Percentiles rank a stretch among this genome's conserved stretches.
phyloP scores from a whole-genome alignment of 2,888 invertebrate species.

The Neocrepidodera transversa region DNA sequence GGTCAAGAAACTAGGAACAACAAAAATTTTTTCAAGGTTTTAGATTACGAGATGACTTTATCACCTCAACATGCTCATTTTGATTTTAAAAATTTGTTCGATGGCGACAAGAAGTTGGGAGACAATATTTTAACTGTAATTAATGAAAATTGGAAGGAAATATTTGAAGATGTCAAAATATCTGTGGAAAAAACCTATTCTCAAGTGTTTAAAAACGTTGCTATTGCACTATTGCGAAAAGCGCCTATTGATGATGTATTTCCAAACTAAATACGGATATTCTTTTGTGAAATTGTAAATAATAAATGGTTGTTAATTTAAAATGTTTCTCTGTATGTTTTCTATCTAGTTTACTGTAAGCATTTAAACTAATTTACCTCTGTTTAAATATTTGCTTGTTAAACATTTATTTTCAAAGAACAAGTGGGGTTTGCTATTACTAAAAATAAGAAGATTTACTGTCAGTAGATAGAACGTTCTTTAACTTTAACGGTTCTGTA shows the following conservation, averaged over 20 bases:
- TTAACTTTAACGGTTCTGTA: too few species aligned
- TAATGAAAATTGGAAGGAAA: slow-evolving; percentile 44
- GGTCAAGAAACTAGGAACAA: slow-evolving; percentile 27
- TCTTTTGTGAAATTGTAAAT: too few species aligned
- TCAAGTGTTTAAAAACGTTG: slow-evolving; percentile 14
- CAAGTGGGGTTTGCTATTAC: too few species aligned
- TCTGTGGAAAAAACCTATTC: slow-evolving; percentile 39
- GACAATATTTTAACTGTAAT: slow-evolving; percentile 39
- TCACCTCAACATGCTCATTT: slow-evolving; percentile 23
- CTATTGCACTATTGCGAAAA: slow-evolving; percentile 32
- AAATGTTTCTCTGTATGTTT: too few species aligned
- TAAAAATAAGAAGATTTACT: too few species aligned
- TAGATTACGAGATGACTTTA: slow-evolving; percentile 22
- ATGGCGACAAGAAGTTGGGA: slow-evolving; percentile 42
- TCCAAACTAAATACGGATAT: slow-evolving; percentile 6
- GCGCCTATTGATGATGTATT: slow-evolving; percentile 30
- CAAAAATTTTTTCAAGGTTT: slow-evolving; percentile 21
- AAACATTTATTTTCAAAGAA: too few species aligned
- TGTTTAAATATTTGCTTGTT: too few species aligned
- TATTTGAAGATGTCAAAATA: slow-evolving; percentile 39
- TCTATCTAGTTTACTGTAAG: too few species aligned
- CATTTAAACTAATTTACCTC: too few species aligned
- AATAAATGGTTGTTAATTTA: too few species aligned
- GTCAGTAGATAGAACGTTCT: too few species aligned
- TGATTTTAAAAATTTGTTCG: slow-evolving; percentile 43